Conservation (phyloP, 2,888 invertebrate species). For the Asteroscopus sphinx region DNA sequence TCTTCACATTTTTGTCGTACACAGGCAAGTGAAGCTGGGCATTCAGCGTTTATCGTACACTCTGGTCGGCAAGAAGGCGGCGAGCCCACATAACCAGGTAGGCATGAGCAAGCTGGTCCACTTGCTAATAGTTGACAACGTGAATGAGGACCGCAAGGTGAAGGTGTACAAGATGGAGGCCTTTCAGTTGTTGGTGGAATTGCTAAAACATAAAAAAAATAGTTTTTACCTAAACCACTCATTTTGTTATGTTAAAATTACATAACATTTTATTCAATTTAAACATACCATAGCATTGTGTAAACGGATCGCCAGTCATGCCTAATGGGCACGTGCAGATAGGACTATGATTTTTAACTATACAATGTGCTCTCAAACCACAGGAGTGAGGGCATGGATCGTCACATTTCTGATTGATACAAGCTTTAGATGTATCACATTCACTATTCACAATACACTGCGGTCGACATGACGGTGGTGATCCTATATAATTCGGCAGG, state of each 20-base stretch:
- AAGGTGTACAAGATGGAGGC: constrained; percentile 94
- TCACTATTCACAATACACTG: constrained; percentile 97
- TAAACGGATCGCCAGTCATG: constrained; percentile 96
- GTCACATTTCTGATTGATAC: constrained; percentile 95
- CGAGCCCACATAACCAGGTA: constrained; percentile 93
- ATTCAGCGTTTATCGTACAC: constrained; percentile 94
- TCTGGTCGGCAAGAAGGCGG: constrained; percentile 95
- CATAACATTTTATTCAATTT: neutral
- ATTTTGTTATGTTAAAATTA: neutral
- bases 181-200: constrained; percentile 89
- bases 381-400: constrained; percentile 97
- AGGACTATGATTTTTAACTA: constrained; percentile 95
- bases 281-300: constrained; percentile 93
- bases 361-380: constrained; percentile 95
- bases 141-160: constrained; percentile 96
- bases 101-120: constrained; percentile 94
- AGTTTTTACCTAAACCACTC: constrained; percentile 3
- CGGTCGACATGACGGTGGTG: constrained; percentile 95
- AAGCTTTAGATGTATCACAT: constrained; percentile 95
- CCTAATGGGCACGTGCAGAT: constrained; percentile 96
- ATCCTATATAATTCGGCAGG: constrained; percentile 93
- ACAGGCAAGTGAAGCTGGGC: constrained; percentile 93
- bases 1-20: constrained; percentile 94
- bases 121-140: constrained; percentile 93
- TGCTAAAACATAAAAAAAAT: constrained; percentile 63